These are phyloP conservation scores for Hypomecis punctinalis DNA, from an alignment of 2,888 invertebrate genomes.

Conservation along the genomic window DNA sequence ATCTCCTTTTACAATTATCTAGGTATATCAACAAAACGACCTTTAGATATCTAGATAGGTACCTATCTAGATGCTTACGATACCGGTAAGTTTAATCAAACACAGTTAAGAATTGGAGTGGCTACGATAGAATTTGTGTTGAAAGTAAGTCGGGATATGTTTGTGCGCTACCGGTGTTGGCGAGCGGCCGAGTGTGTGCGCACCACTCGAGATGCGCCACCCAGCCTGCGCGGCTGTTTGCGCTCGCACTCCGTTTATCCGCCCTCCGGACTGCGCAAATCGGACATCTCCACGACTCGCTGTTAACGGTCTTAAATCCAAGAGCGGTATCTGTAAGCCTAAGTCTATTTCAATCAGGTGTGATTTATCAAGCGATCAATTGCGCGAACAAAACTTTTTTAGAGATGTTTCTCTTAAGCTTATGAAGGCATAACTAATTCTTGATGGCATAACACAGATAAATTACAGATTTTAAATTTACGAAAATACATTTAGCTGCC, in stretches of 20 bases:
- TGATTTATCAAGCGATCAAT: too few relatives aligned
- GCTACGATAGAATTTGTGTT: constrained; percentile 67
- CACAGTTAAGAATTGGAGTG: constrained; percentile 46
- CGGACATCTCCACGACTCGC: constrained; percentile 38
- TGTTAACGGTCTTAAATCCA: not conserved
- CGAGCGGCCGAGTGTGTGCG: constrained; percentile 67
- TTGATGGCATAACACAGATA: too few relatives aligned
- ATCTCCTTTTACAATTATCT: too few relatives aligned
- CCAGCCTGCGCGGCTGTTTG: constrained; percentile 63
- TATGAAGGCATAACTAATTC: too few relatives aligned
- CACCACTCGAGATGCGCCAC: constrained; percentile 76
- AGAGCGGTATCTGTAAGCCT: too few relatives aligned
- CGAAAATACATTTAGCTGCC: too few relatives aligned
- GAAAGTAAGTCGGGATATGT: constrained; percentile 72
- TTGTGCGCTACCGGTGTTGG: constrained; percentile 81
- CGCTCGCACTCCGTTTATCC: constrained; percentile 53
- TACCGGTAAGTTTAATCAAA: constrained; percentile 37
- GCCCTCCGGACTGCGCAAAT: constrained; percentile 57
- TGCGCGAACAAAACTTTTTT: too few relatives aligned
- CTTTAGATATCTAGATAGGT: too few relatives aligned
- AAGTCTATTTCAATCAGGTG: too few relatives aligned
- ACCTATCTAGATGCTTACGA: not conserved
- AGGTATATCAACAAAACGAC: too few relatives aligned
- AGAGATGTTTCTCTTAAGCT: too few relatives aligned
- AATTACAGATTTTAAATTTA: too few relatives aligned